Base-by-base conservation (phyloP, 2,797 vertebrate species). In the Thripadectes ignobilis region DNA sequence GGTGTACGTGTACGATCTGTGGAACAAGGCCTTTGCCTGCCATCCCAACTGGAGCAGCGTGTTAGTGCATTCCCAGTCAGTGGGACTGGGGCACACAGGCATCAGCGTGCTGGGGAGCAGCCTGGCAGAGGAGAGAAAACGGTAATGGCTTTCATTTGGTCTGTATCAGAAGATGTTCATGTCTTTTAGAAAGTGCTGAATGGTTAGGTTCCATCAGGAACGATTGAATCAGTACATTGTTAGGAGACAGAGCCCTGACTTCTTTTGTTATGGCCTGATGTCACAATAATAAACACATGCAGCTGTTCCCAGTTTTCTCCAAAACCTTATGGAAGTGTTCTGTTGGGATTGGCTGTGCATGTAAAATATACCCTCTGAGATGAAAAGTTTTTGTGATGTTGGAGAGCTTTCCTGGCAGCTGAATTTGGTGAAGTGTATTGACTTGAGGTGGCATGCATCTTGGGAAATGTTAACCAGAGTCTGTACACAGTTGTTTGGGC, bases 11-110 rank as follows among this genome's bases (percentile, higher is more conserved):
- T 61, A 4, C 1, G 7, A 11, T 57, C 19, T 69, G 17, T 77
- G 57, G 45, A 69, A 51, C 12, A 5, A 36, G 48, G 57, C 39
- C 30, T 58, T 38, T 0, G 1, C 30, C 45, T 84, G 45, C 52
- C 13, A 6, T 30, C 34, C n/a, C 19, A 23, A 14, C 30, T 19
- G 20, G 38, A 57, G 39, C 61, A 74, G 39, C 0, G 0, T 21
- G 22, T 38, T 12, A 22, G 14, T 62, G 51, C 11, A 6, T 43
- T 58, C 48, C 10, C 52, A 36, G 66, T 18, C 34, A 3, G 11
- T 24, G 59, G 48, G 49, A 21, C 14, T 46, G 67, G 67, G 23
- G 26, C 26, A 45, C 27, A 6, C 7, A 8, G 43, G 32, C 2
- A 4, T 20, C 55, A 45, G 66, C 15, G n/a, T 45, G 26, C 38